These are phyloP conservation scores for Suncus etruscus DNA, from an alignment of 2,113 vertebrate species.

Conservation along the genomic window DNA sequence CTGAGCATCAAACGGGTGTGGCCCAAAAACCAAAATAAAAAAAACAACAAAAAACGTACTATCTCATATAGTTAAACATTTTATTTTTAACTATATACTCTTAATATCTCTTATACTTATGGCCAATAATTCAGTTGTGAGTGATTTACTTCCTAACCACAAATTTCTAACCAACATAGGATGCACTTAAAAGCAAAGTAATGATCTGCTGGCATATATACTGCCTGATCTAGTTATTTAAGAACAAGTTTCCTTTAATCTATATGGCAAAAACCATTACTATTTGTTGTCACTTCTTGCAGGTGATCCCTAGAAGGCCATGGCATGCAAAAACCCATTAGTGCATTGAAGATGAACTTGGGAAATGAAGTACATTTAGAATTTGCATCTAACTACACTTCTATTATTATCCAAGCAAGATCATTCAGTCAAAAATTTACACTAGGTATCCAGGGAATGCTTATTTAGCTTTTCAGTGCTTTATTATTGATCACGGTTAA, in stretches of 20 bases:
- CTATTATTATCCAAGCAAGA: neutral
- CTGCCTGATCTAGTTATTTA: neutral
- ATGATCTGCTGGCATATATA: neutral
- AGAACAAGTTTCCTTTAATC: neutral
- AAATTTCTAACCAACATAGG: neutral
- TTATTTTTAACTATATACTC: neutral
- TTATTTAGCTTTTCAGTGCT: slow-evolving; percentile 34
- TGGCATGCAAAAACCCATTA: neutral
- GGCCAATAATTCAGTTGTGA: slow-evolving; percentile 23
- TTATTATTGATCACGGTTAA: slow-evolving; percentile 14
- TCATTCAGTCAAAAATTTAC: neutral
- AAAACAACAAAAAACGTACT: too few species aligned
- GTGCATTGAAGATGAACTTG: neutral
- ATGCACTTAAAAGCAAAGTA: slow-evolving; percentile 2
- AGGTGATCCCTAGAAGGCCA: neutral
- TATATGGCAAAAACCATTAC: neutral
- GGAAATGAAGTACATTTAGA: neutral
- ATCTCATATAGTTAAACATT: too few species aligned
- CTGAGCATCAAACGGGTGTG: too few species aligned
- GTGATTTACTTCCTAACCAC: neutral
- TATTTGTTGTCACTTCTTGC: neutral
- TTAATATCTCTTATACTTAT: neutral
- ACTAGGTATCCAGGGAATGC: neutral
- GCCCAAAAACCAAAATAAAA: too few species aligned
- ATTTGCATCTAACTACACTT: neutral